A percentile compares a stretch with the other conserved stretches of the same genome.
phyloP scores from a whole-genome alignment of 2,797 vertebrate genomes.

The Mormyrops boulengeri region DNA sequence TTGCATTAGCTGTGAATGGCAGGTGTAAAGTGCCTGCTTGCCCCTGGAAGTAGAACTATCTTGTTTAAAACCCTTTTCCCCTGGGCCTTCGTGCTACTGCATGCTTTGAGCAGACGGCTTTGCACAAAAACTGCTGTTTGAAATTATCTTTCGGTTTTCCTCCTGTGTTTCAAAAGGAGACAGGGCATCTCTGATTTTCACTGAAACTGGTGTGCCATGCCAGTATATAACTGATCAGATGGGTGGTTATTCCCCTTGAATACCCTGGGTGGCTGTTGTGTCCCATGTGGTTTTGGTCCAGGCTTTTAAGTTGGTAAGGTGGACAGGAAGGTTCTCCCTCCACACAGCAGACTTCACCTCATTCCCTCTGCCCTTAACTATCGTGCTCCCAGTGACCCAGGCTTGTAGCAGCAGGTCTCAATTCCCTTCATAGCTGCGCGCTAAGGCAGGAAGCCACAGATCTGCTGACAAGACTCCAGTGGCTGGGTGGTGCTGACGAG shows the following conservation, averaged over 20 bases:
- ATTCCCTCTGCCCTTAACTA: neutral
- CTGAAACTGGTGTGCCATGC: neutral
- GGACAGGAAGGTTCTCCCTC: neutral
- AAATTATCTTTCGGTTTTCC: neutral
- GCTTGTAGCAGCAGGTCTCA: constrained; percentile 32
- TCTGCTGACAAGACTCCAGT: constrained; percentile 20
- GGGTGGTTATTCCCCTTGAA: neutral
- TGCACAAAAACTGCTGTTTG: neutral
- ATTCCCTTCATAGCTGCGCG: constrained; percentile 6
- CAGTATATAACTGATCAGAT: neutral
- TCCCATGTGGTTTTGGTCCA: constrained; percentile 29
- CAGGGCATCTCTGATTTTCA: neutral
- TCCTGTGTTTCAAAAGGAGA: neutral
- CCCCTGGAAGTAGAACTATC: neutral
- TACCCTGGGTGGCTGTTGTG: constrained; percentile 24
- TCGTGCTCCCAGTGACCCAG: neutral
- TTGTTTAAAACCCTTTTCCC: neutral
- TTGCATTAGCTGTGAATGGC: neutral
- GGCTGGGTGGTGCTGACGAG: constrained; percentile 23
- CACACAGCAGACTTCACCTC: neutral
- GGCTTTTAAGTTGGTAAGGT: constrained; percentile 20
- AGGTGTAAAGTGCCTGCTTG: neutral
- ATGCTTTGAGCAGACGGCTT: neutral
- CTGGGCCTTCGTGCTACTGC: neutral
- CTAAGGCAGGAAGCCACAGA: constrained; percentile 18